A percentile compares a stretch with the other conserved stretches of the same genome.
Conservation (phyloP, 2,797 vertebrate species). For the Melanotaenia nigrans region DNA sequence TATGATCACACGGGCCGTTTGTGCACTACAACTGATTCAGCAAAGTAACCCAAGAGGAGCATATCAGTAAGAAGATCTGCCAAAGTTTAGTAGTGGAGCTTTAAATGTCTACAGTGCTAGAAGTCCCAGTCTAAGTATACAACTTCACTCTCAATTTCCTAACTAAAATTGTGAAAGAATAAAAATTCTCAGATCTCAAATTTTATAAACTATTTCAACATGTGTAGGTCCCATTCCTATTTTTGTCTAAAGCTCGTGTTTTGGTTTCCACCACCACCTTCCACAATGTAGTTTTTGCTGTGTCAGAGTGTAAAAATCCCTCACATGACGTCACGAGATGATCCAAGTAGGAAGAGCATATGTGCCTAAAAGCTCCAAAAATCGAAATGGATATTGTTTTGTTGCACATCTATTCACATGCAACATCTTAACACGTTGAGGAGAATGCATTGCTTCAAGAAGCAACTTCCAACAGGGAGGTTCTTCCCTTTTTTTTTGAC, state of each 20-base stretch:
- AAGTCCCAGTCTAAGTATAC: no score
- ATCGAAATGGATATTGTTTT: conserved; percentile 4
- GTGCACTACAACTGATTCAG: no score
- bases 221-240: no score
- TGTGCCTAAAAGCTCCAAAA: background rate
- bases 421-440: background rate
- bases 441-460: background rate
- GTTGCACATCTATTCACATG: background rate
- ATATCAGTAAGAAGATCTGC: no score
- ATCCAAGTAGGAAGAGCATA: background rate
- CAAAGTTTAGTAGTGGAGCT: no score
- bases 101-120: no score
- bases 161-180: no score
- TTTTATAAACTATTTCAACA: no score
- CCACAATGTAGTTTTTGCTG: background rate
- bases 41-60: no score
- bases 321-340: background rate
- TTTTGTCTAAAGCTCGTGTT: background rate
- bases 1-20: no score
- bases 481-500: background rate
- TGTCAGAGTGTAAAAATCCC: background rate
- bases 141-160: no score
- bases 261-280: background rate
- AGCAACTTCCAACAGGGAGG: background rate
- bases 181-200: background rate